Conservation (phyloP, 2,797 vertebrate genomes). For the Podargus strigoides region DNA sequence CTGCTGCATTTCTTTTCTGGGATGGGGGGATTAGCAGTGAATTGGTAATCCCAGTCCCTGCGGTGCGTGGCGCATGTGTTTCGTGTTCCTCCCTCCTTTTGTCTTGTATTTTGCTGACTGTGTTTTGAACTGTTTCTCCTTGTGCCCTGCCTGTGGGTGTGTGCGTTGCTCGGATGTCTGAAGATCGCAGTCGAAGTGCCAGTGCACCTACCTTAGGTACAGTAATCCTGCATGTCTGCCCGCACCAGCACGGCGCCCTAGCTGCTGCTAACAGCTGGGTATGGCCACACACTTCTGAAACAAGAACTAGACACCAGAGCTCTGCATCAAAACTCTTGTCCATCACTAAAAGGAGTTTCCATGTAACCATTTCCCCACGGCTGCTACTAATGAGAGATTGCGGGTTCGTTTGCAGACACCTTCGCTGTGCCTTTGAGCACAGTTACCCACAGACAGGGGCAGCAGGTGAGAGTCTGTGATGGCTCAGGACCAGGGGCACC, state of each 20-base stretch:
- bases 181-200: constrained; percentile 95
- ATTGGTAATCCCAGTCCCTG: neutral
- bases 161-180: constrained; percentile 82
- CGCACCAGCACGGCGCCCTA: constrained; percentile 52
- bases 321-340: neutral
- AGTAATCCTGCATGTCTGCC: constrained; percentile 80
- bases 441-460: neutral
- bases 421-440: neutral
- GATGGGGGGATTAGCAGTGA: neutral
- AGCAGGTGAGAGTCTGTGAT: neutral
- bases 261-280: constrained; percentile 50
- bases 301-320: neutral
- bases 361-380: constrained; percentile 10
- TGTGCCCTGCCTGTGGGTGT: constrained; percentile 79
- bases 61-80: neutral
- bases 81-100: neutral
- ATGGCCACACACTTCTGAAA: neutral
- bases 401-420: neutral
- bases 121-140: constrained; percentile 77
- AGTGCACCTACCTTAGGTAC: constrained; percentile 94
- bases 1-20: neutral
- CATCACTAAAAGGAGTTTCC: neutral
- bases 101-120: constrained; percentile 60
- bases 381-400: constrained; percentile 42
- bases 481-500: neutral